Conservation (phyloP, 2,113 vertebrate species). For the Ochotona curzoniae region DNA sequence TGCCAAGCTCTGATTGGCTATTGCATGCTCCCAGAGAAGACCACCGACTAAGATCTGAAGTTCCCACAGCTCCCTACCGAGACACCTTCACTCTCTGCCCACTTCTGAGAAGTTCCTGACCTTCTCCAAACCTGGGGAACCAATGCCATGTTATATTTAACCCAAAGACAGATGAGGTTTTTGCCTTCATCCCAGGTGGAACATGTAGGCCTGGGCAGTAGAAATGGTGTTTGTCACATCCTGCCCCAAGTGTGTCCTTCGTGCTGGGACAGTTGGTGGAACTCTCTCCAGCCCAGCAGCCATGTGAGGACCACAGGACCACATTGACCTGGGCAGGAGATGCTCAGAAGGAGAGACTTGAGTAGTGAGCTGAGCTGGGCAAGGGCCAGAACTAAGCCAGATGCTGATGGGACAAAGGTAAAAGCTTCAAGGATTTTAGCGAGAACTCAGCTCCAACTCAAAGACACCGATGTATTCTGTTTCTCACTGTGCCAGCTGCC, state of each 20-base stretch:
- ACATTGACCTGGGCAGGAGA: background rate
- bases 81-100: background rate
- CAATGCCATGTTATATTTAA: background rate
- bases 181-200: background rate
- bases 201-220: background rate
- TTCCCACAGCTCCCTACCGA: background rate
- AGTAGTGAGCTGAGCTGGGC: background rate
- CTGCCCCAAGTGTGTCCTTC: background rate
- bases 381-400: background rate
- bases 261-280: background rate
- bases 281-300: background rate
- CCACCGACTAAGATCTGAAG: fast-evolving
- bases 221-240: fast-evolving
- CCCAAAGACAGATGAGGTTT: background rate
- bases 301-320: fast-evolving
- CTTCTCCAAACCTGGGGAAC: fast-evolving
- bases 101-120: background rate
- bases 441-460: background rate
- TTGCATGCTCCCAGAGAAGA: background rate
- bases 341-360: background rate
- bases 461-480: fast-evolving
- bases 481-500: fast-evolving
- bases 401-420: too few species aligned
- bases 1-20: fast-evolving
- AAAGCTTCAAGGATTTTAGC: background rate